Base-by-base conservation (phyloP, 2,888 invertebrate species). In the Agonum fuliginosum region DNA sequence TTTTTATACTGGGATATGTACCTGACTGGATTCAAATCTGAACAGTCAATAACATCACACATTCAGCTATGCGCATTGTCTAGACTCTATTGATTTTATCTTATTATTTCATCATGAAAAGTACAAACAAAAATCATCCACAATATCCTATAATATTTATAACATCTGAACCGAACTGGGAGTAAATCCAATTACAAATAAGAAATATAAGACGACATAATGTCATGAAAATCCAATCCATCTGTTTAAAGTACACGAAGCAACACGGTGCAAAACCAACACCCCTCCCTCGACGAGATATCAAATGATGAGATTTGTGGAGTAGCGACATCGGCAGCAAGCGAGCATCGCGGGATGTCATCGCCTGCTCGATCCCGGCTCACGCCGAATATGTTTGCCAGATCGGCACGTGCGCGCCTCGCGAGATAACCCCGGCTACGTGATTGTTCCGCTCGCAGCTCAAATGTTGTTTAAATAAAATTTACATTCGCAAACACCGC, bases 401-500 rank as follows among this genome's bases (percentile, higher is more conserved):
- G 58, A 58, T 58, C 48, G 71, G 71, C 48, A 71, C 54, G 73
- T 73, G 73, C 54, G 24, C 19, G 24, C 58, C 58, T 58, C 54
- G 24, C 19, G 24, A 24, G 65, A 74, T 58, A 74, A 74, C 74
- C 58, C 43, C 20, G 37, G 14, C 43, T 74, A 74, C 74, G 62
- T 74, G 65, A 74, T 74, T 74, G 74, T 51, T 46, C 24, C 20
- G 34, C 62, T 17, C 73, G 24, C 17, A 17, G 14, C 17, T 17
- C 74, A 41, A 58, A 58, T 46, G 74, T 73, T 73, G 73, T 58
- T 74, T 43, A 62, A 74, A 74, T 74, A 74, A 74, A 74, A 74
- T 74, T 74, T 74, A 74, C 74, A 74, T 74, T 58, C 65, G 27
- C 62, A 65, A 74, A 74, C 58, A 74, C 12, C 43, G 19, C 27